Conservation (phyloP, 1,140 invertebrate species). For the Calliphora vicina region DNA sequence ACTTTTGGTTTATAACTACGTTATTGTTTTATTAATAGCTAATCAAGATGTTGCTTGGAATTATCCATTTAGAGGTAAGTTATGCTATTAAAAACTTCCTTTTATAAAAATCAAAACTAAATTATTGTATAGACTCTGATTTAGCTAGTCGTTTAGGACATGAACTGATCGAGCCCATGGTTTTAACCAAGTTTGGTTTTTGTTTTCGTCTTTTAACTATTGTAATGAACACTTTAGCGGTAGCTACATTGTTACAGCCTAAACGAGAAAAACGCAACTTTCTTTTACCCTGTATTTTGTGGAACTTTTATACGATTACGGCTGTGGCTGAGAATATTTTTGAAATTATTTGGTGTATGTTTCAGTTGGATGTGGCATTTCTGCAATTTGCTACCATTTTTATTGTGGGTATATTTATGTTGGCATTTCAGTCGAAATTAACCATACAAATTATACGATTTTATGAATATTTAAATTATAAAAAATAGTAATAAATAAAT, state of each 20-base stretch:
- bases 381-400: slow-evolving; percentile 24
- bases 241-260: not conserved
- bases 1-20: slow-evolving; percentile 37
- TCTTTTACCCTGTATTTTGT: slow-evolving; percentile 37
- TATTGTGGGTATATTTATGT: slow-evolving; percentile 38
- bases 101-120: not conserved
- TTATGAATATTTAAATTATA: slow-evolving; percentile 40
- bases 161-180: slow-evolving; percentile 30
- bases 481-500: not conserved
- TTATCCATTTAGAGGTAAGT: slow-evolving; percentile 36
- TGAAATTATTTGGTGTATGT: slow-evolving; percentile 36
- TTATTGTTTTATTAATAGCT: slow-evolving; percentile 37
- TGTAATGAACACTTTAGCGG: slow-evolving; percentile 31
- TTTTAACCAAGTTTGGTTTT: slow-evolving; percentile 39
- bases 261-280: slow-evolving; percentile 18
- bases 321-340: slow-evolving; percentile 34
- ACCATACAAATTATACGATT: slow-evolving; percentile 39
- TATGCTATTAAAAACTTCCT: not conserved
- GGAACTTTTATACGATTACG: slow-evolving; percentile 40
- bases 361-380: slow-evolving; percentile 27
- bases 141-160: slow-evolving; percentile 35
- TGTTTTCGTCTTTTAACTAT: slow-evolving; percentile 38
- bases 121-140: slow-evolving; percentile 16
- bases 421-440: slow-evolving; percentile 36
- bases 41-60: slow-evolving; percentile 39